Base-by-base conservation (phyloP, 1,140 invertebrate genomes). In the Magallana ariakensis region DNA sequence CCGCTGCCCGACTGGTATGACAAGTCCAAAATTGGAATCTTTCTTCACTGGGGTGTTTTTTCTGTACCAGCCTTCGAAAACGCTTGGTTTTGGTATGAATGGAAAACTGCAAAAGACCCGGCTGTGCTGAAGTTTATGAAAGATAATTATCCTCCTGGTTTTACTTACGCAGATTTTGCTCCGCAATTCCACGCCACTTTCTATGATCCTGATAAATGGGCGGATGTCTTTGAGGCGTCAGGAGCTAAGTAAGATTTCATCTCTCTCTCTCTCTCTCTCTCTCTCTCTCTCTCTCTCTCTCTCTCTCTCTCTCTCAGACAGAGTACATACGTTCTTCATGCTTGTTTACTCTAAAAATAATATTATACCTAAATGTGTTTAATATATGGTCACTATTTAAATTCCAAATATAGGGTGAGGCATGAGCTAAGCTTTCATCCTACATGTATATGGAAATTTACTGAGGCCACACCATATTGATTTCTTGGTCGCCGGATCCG, bases 11-110 rank as follows among this genome's bases (percentile, higher is more conserved):
- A 33, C 5, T 95, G 95, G 95, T 95, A 93, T 87, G 95, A 95
- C 81, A 91, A 94, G 13, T 92, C 92, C 13, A 95, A 95, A 88
- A 84, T 95, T 56, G 95, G 95, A 8, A 95, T 95, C 22, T 95
- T 95, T 87, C 81, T 95, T 15, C 94, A 95, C 89, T 95, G 94
- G 94, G 94, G 94, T 13, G 93, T 95, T 3, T 95, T 94, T 87
- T 94, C 94, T 9, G 94, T 95, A 6, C 94, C 94, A 11, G 90
- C 89, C 55, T 19, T 82, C 4, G 15, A 57, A 6, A 85, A 55
- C 33, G 92, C 90, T 26, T 93, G 92, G 93, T 93, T 95, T 80
- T 94, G 94, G 94, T 80, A 86, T 5, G 83, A 86, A 9, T 95
- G 95, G 95, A 88, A 92, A 84, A 83, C 58, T 0, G 46, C 88